Percentiles rank a stretch among this genome's conserved stretches.
Conservation (phyloP, 2,888 invertebrate genomes). For the Hermaeophaga mercurialis region DNA sequence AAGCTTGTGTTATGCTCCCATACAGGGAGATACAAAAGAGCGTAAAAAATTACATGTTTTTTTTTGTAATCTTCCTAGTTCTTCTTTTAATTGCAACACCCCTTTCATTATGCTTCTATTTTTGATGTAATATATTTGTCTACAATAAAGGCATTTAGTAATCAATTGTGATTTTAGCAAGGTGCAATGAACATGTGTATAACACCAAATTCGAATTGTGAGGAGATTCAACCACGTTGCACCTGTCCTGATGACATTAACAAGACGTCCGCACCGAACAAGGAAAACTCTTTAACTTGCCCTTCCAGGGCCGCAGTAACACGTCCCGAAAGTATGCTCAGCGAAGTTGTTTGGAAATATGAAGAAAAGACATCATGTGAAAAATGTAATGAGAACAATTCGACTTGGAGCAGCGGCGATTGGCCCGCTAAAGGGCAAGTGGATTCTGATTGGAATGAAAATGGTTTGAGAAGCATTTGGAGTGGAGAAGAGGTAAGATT, state of each 20-base stretch:
- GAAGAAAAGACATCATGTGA: constrained; percentile 55
- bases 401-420: constrained; percentile 41
- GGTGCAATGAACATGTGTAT: constrained; percentile 3
- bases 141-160: no score
- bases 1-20: no score
- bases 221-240: constrained; percentile 7
- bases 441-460: constrained; percentile 39
- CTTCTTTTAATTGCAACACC: no score
- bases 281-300: constrained; percentile 23
- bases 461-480: constrained; percentile 50
- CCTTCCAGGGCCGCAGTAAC: constrained; percentile 14
- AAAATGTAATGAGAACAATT: constrained; percentile 53
- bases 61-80: no score
- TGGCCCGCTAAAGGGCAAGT: constrained; percentile 28
- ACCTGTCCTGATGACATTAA: constrained; percentile 23
- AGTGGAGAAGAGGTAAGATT: constrained; percentile 51
- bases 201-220: background rate
- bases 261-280: constrained; percentile 17
- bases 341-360: constrained; percentile 49
- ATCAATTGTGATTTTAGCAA: no score
- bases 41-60: no score
- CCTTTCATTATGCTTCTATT: no score
- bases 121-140: no score
- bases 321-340: constrained; percentile 31
- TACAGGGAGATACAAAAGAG: no score